Base-by-base conservation (phyloP, 2,113 vertebrate genomes). In the Leptosomus discolor region DNA sequence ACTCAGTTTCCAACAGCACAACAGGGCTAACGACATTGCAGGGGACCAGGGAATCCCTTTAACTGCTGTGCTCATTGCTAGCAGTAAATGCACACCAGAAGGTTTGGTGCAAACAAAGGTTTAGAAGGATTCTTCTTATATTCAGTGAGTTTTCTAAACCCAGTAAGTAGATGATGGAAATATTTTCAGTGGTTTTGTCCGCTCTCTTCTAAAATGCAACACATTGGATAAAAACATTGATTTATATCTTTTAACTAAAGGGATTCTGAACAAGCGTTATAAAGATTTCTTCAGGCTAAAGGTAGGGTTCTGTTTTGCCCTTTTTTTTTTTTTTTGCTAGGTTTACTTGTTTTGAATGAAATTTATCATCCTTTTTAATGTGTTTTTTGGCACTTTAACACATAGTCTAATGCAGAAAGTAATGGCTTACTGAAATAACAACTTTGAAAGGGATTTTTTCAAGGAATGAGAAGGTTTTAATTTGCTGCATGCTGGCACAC, bases 401-500 rank as follows among this genome's bases (percentile, higher is more conserved):
- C 75, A 65, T 27, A 80, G 39, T 20, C 41, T 74, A 93, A 76
- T 39, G 15, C 54, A 92, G 46, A 80, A 92, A 77, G 76, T 85
- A 92, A 80, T 70, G 71, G 22, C 17, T 76, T 93, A 88, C 80
- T 92, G 85, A 96, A 94, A 93, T 65, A 94, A 60, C 22, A 85
- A 41, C 34, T 88, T 73, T 80, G 70, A 96, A 92, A 80, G 24
- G 34, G 18, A 34, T 68, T 81, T 87, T 87, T 91, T 64, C 77
- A 79, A 90, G 61, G 57, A 85, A 79, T 54, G 45, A 51, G 77
- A 88, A 91, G 39, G 57, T 50, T 93, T 95, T 96, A 5, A n/a
- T 90, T 90, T 71, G 24, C 32, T 93, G 19, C 27, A 23, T 93
- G n/a, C 37, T 90, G 54, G 34, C 36, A 93, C 46, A 88, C 36